phyloP scores from a whole-genome alignment of 2,888 invertebrate genomes.

The Microchrysa polita region DNA sequence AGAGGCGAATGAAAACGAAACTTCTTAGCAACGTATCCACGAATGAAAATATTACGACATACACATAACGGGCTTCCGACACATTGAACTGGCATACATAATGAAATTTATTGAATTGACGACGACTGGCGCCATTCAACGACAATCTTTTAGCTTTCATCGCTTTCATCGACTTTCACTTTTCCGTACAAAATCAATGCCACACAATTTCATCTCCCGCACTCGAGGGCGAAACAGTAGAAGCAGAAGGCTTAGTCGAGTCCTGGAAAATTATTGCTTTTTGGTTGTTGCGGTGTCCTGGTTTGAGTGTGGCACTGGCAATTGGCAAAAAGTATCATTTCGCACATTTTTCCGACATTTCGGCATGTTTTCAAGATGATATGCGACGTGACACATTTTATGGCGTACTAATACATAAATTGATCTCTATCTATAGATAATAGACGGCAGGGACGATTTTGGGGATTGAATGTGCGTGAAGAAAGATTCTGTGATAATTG shows the following conservation, averaged over 20 bases:
- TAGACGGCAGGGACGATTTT: too few species aligned
- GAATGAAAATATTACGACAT: not conserved
- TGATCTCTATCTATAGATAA: too few species aligned
- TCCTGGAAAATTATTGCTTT: not conserved
- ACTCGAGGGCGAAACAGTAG: not conserved
- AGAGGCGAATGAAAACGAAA: not conserved
- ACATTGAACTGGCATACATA: slow-evolving; percentile 26
- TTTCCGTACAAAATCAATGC: not conserved
- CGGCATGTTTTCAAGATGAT: slow-evolving; percentile 25
- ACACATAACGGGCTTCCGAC: slow-evolving; percentile 26
- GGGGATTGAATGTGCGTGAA: slow-evolving; percentile 1
- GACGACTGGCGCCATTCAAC: slow-evolving; percentile 21
- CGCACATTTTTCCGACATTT: not conserved
- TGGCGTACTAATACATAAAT: slow-evolving; percentile 20
- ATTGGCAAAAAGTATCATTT: not conserved
- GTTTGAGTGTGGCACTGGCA: not conserved
- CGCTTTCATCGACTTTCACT: too few species aligned
- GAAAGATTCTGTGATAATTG: too few species aligned
- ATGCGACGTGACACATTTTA: slow-evolving; percentile 33
- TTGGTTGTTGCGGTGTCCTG: not conserved
- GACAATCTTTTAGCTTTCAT: too few species aligned
- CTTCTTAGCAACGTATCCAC: not conserved
- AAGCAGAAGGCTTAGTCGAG: not conserved
- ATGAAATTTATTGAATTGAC: slow-evolving; percentile 23
- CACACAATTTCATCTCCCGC: slow-evolving; percentile 9